Evolutionary conservation across 2,113 vertebrate species (phyloP).

Genomic region (Noturus placidus): DNA sequence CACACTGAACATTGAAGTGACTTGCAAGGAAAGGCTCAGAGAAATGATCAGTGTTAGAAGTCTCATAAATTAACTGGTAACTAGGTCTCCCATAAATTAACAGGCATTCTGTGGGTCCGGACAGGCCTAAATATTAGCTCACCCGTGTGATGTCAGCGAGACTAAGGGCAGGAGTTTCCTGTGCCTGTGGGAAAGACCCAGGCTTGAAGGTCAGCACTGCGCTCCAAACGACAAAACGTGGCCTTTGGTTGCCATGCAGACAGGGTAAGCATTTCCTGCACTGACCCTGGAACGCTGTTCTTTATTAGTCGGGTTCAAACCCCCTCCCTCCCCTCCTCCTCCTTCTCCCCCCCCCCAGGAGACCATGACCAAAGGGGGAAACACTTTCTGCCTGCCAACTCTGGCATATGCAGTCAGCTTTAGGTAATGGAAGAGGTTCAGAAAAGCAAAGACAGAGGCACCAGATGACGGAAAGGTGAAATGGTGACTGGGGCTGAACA

Average conservation of each 20-base stretch:
- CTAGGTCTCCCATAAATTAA: not conserved
- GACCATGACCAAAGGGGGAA: not conserved
- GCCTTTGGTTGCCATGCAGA: constrained; percentile 40
- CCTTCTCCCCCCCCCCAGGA: not conserved
- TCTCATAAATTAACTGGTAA: not conserved
- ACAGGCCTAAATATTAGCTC: not conserved
- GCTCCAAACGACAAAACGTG: constrained; percentile 4
- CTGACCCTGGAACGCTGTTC: constrained; percentile 35
- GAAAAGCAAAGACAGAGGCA: not conserved
- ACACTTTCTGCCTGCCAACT: not conserved
- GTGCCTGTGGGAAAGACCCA: constrained; percentile 4
- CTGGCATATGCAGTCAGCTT: constrained; percentile 4
- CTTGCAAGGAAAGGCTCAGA: not conserved
- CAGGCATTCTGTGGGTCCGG: not conserved
- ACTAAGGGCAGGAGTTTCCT: constrained; percentile 31
- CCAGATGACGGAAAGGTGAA: constrained; percentile 8
- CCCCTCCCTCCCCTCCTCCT: no score
- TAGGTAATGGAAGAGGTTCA: constrained; percentile 33
- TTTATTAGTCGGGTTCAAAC: not conserved
- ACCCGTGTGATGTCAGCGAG: constrained; percentile 16
- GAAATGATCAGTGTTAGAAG: not conserved
- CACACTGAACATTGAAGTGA: not conserved
- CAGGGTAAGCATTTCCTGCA: constrained; percentile 36
- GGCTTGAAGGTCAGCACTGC: not conserved
- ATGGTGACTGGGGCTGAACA: not conserved